These are phyloP conservation scores for Heliconius ismenius DNA, from an alignment of 2,888 invertebrate species.

Conservation along the genomic window DNA sequence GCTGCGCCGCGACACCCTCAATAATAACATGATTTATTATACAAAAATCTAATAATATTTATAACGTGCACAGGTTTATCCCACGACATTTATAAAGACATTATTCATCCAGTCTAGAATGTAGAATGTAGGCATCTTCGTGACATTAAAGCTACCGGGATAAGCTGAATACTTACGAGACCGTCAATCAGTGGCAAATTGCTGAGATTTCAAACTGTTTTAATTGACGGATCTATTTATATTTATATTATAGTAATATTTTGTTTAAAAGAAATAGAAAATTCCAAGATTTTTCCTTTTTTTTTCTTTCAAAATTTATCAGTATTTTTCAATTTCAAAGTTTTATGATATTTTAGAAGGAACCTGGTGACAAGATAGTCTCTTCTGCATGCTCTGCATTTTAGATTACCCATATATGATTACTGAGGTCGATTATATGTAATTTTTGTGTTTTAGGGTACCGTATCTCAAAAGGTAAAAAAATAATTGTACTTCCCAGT, in stretches of 20 bases:
- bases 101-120: conserved; percentile 23
- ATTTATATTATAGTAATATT: neutral
- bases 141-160: conserved; percentile 13
- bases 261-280: too few relatives aligned
- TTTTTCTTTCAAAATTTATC: too few relatives aligned
- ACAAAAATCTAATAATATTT: conserved; percentile 1
- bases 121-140: conserved; percentile 8
- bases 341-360: too few relatives aligned
- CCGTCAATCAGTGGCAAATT: conserved; percentile 20
- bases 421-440: too few relatives aligned
- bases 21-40: neutral
- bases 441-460: too few relatives aligned
- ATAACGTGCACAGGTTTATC: neutral
- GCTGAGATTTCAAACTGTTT: neutral
- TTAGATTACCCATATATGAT: too few relatives aligned
- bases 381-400: too few relatives aligned
- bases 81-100: conserved; percentile 20
- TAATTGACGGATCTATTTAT: neutral
- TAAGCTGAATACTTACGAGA: conserved; percentile 9
- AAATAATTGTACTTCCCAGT: too few relatives aligned
- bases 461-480: too few relatives aligned
- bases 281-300: too few relatives aligned
- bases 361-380: too few relatives aligned
- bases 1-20: neutral
- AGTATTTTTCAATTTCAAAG: too few relatives aligned